A percentile compares a stretch with the other conserved stretches of the same genome.
Evolutionary conservation across 2,888 invertebrate species (phyloP).

Genomic region (Gerris lacustris): DNA sequence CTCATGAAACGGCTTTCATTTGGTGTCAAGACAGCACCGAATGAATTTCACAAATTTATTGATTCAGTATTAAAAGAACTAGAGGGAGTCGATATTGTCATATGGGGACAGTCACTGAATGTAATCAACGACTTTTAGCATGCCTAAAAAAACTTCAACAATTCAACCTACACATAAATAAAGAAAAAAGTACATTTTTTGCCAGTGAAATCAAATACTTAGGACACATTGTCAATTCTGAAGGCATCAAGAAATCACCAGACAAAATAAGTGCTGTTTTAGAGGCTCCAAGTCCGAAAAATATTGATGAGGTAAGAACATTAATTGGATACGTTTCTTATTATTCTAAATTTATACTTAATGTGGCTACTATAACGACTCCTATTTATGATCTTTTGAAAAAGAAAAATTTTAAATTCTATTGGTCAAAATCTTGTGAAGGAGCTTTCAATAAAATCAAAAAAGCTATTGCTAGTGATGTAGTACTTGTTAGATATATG

Average conservation of each 20-base stretch:
- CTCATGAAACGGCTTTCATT: conserved; percentile 19
- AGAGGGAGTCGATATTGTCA: conserved; percentile 23
- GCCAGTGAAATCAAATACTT: conserved; percentile 14
- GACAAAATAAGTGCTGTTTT: background rate
- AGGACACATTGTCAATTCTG: conserved; percentile 16
- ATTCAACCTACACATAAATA: conserved; percentile 20
- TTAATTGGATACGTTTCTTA: conserved; percentile 18
- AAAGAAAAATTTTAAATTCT: conserved; percentile 19
- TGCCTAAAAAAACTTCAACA: conserved; percentile 20
- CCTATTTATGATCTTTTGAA: conserved; percentile 22
- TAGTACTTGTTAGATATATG: conserved; percentile 23
- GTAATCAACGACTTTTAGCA: conserved; percentile 12
- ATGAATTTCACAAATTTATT: conserved; percentile 19
- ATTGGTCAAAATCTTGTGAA: conserved; percentile 24
- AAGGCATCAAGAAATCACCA: conserved; percentile 1
- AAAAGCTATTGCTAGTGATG: conserved; percentile 26
- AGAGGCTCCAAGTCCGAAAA: background rate
- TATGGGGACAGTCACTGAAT: conserved; percentile 26
- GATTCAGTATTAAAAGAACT: conserved; percentile 22
- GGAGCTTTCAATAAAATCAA: conserved; percentile 28
- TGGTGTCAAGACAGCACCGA: conserved; percentile 24
- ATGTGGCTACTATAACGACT: conserved; percentile 19
- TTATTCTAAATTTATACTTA: conserved; percentile 25
- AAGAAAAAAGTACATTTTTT: conserved; percentile 20
- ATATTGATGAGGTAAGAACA: background rate